These are phyloP conservation scores for Crypturellus tataupa DNA, from an alignment of 2,797 vertebrate genomes.

Conservation along the genomic window DNA sequence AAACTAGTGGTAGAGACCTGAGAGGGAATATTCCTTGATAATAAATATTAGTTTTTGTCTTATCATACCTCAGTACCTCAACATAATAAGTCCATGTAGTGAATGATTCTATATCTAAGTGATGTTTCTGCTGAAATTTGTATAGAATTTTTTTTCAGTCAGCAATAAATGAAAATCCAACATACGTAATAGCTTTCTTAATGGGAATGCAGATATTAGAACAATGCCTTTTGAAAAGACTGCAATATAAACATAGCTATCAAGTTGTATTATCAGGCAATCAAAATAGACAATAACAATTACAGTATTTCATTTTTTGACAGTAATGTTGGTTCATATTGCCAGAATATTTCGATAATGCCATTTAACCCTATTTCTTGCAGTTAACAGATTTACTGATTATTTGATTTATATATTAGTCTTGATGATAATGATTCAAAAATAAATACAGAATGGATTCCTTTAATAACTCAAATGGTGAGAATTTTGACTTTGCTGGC, in stretches of 20 bases:
- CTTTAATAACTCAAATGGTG: background rate
- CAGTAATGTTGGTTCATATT: background rate
- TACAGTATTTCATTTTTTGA: background rate
- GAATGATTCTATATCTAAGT: background rate
- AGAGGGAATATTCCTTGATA: background rate
- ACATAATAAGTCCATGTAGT: background rate
- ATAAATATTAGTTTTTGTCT: background rate
- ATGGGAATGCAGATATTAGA: background rate
- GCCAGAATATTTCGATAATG: background rate
- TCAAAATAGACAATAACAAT: background rate
- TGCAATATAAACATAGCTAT: background rate
- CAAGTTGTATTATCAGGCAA: background rate
- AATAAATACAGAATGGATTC: background rate
- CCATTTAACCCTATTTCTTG: background rate
- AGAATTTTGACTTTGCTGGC: conserved; percentile 1
- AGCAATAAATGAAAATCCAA: background rate
- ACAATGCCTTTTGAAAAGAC: background rate
- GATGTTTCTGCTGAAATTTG: background rate
- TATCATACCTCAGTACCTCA: background rate
- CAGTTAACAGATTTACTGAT: background rate
- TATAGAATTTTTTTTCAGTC: background rate
- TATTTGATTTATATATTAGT: background rate
- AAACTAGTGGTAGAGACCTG: background rate
- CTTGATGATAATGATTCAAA: background rate
- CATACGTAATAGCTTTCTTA: background rate